A percentile compares a stretch with the other conserved stretches of the same genome.
Evolutionary conservation across 2,797 vertebrate genomes (phyloP).

Genomic region (Pelodytes ibericus): DNA sequence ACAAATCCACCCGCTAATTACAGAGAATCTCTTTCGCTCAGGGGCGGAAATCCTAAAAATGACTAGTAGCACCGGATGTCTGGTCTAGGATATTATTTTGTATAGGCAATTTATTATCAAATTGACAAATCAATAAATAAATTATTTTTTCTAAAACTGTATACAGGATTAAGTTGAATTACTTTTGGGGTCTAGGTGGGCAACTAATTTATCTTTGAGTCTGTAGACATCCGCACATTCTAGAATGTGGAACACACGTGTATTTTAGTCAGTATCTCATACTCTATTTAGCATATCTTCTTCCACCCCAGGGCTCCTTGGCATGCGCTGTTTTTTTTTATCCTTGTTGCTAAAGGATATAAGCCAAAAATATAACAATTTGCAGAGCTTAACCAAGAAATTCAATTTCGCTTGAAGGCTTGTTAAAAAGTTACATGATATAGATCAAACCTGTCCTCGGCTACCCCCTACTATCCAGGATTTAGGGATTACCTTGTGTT

Average conservation of each 20-base stretch:
- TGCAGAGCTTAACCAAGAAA: too few relatives aligned
- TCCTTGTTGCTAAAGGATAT: not conserved
- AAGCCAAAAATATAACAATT: too few relatives aligned
- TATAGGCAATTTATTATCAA: not conserved
- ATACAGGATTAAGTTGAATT: not conserved
- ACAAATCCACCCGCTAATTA: too few relatives aligned
- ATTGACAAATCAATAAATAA: not conserved
- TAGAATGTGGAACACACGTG: too few relatives aligned
- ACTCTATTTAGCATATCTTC: not conserved
- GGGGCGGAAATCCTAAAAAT: too few relatives aligned
- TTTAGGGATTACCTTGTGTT: too few relatives aligned
- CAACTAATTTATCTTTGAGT: not conserved
- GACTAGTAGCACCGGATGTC: too few relatives aligned
- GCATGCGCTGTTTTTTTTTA: not conserved
- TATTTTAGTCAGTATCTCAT: not conserved
- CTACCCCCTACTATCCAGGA: too few relatives aligned
- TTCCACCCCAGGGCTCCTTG: not conserved
- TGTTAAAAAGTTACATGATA: too few relatives aligned
- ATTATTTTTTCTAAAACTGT: not conserved
- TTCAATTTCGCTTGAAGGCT: too few relatives aligned
- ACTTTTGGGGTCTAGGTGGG: not conserved
- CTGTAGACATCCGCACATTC: not conserved
- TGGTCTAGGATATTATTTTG: not conserved
- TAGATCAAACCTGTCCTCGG: too few relatives aligned
- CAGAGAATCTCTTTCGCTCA: too few relatives aligned